Percentiles rank a stretch among this genome's conserved stretches.
Conservation (phyloP, 2,888 invertebrate species). For the Mythimna lalbum region DNA sequence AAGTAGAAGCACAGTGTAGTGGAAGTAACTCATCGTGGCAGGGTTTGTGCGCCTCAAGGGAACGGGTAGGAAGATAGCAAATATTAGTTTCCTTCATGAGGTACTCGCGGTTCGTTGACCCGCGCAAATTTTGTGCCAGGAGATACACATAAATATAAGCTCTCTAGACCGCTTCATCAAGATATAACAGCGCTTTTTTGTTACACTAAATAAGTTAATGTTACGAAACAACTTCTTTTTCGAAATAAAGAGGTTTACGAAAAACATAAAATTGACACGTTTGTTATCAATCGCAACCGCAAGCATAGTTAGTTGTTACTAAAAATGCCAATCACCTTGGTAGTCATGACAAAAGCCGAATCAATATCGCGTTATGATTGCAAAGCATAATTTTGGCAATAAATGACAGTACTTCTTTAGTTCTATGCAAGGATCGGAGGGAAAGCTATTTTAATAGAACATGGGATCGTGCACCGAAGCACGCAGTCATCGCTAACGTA, state of each 20-base stretch:
- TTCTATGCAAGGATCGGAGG: conserved; percentile 24
- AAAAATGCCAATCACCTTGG: neutral
- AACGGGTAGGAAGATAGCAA: conserved; percentile 85
- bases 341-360: neutral
- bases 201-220: conserved; percentile 18
- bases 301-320: neutral
- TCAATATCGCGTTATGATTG: neutral
- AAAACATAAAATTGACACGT: neutral
- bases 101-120: conserved; percentile 86
- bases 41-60: conserved; percentile 82
- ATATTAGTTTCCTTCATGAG: conserved; percentile 87
- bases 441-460: conserved; percentile 56
- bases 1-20: conserved; percentile 76
- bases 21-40: conserved; percentile 84
- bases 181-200: conserved; percentile 47
- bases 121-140: conserved; percentile 80
- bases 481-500: conserved; percentile 81
- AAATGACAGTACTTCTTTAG: conserved; percentile 7
- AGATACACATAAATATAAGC: conserved; percentile 65
- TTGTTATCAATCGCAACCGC: neutral
- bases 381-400: neutral
- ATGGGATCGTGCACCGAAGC: conserved; percentile 73
- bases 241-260: neutral
- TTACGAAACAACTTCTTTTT: conserved; percentile 18
- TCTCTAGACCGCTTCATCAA: conserved; percentile 71